These are phyloP conservation scores for Artemia franciscana DNA, from an alignment of 1,140 invertebrate genomes.

Conservation along the genomic window DNA sequence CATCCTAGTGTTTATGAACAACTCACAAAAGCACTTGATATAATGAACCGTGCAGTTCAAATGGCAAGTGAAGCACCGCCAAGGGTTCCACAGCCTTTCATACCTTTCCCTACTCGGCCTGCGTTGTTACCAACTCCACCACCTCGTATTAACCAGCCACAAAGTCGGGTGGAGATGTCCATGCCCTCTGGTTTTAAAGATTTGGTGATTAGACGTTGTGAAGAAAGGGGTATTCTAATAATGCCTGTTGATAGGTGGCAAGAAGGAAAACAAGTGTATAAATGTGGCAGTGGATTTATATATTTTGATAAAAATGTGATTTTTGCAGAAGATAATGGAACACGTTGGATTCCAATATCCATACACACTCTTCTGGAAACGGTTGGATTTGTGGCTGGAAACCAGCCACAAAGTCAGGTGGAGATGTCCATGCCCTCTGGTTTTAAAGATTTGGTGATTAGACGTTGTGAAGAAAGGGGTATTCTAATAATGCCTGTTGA, in stretches of 20 bases:
- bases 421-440: conserved; percentile 41
- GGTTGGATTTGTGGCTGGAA: too few relatives aligned
- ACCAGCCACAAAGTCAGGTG: too few relatives aligned
- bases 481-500: conserved; percentile 71
- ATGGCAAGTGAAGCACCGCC: conserved; percentile 21
- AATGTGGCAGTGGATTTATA: conserved; percentile 45
- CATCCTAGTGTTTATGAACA: conserved; percentile 49
- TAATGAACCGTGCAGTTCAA: conserved; percentile 59
- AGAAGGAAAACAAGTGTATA: conserved; percentile 61
- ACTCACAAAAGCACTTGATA: conserved; percentile 65
- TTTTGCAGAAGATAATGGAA: conserved; percentile 31
- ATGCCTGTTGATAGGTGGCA: conserved; percentile 55
- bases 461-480: conserved; percentile 61
- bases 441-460: conserved; percentile 71
- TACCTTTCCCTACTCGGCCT: not conserved
- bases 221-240: conserved; percentile 66
- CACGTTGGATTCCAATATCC: conserved; percentile 43
- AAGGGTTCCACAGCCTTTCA: conserved; percentile 13
- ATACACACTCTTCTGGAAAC: too few relatives aligned
- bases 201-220: conserved; percentile 60
- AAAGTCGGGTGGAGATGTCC: conserved; percentile 26
- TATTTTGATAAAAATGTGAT: conserved; percentile 46
- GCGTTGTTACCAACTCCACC: conserved; percentile 16
- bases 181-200: conserved; percentile 65
- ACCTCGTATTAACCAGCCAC: conserved; percentile 23